phyloP scores from a whole-genome alignment of 2,113 vertebrate species.

The Salvelinus sp. region DNA sequence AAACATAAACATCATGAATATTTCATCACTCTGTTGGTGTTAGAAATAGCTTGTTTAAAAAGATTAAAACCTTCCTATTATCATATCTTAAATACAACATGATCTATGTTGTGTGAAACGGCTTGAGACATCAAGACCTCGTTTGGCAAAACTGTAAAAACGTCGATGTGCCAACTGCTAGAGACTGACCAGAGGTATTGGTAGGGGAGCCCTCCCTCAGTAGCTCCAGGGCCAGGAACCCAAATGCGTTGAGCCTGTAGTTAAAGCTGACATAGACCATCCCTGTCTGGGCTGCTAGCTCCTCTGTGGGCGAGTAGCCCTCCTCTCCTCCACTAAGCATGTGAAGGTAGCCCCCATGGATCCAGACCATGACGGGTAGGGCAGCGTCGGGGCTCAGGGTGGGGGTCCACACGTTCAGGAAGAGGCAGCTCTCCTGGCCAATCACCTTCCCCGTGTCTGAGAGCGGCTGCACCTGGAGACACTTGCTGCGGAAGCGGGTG shows the following conservation, averaged over 20 bases:
- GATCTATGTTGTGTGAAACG: not conserved
- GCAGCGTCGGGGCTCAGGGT: constrained; percentile 45
- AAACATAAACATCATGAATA: constrained; percentile 41
- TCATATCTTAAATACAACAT: too few species aligned
- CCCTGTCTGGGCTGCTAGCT: constrained; percentile 55
- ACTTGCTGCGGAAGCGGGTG: constrained; percentile 58
- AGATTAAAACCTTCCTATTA: not conserved
- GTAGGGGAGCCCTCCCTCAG: constrained; percentile 71
- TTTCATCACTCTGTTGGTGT: not conserved
- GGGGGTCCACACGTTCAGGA: constrained; percentile 81
- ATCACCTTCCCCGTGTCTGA: constrained; percentile 35
- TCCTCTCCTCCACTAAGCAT: constrained; percentile 3
- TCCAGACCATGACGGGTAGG: constrained; percentile 77
- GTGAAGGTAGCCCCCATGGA: constrained; percentile 66
- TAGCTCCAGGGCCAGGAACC: constrained; percentile 74
- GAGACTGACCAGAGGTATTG: constrained; percentile 74
- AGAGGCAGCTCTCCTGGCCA: constrained; percentile 83
- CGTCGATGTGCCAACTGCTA: not conserved
- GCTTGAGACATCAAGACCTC: too few species aligned
- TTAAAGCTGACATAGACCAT: constrained; percentile 78
- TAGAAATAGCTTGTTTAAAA: not conserved
- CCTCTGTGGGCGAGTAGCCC: constrained; percentile 69
- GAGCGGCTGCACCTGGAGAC: constrained; percentile 68
- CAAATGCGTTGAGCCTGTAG: constrained; percentile 78
- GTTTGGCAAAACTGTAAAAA: too few species aligned